Evolutionary conservation across 2,888 invertebrate genomes (phyloP), one percentile per base, ranked within the genome.

Genomic region (Agonopterix heracliana): DNA sequence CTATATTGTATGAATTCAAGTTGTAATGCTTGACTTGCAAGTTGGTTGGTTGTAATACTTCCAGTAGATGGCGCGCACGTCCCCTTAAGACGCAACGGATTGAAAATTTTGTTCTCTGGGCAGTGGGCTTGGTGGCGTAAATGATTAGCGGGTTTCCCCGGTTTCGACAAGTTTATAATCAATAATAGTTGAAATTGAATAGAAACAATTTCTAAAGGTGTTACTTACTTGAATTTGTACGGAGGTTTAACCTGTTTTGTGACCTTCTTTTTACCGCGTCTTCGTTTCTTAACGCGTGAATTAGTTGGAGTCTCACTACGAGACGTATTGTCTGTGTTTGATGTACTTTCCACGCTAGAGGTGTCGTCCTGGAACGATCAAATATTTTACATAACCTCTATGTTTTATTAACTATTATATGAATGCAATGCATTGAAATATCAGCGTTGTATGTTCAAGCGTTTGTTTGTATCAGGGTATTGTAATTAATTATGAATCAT

Each of bases 221-320:
- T 35, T 41, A 76, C 90, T 86, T 88, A 94, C 94, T 91, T 92
- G 74, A 93, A 94, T 78, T 93, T 94, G 68, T 94, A 96, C 17
- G 94, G 92, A 3, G 95, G 91, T 74, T 94, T 95, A 50, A 92
- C 87, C 87, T 91, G 92, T 61, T 90, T 86, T 8, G 81, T 80
- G 14, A 82, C 74, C 66, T 92, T 90, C 67, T 92, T 90, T 66
- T 91, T 88, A 57, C 92, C 90, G 43, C 91, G 83, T 54, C 89
- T 72, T 9, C 89, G 88, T 67, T 90, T 90, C 41, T 89, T 86
- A 2, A 90, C 90, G 36, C 91, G 86, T 44, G 91, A 90, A 56
- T 92, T 92, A 9, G 94, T 94, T 1, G 96, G 95, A 14, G 95
- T 95, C 64, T 94, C 95, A 78, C 95, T 95, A 42, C 95, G 88